A percentile compares a stretch with the other conserved stretches of the same genome.
These are phyloP conservation scores for Lepidothrix coronata DNA, from an alignment of 2,113 vertebrate genomes.

Conservation along the genomic window DNA sequence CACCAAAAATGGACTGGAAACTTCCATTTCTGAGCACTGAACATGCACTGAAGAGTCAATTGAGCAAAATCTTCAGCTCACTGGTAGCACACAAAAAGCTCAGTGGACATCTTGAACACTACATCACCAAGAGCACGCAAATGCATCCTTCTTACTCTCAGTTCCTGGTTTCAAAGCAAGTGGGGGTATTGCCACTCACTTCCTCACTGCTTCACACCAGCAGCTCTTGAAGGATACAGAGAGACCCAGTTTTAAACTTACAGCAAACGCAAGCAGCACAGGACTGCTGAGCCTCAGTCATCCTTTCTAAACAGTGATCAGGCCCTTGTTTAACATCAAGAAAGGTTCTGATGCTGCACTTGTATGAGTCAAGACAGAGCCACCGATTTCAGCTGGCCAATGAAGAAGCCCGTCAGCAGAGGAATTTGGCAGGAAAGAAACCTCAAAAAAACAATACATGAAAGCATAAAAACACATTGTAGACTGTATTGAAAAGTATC, in stretches of 20 bases:
- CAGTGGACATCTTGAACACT: neutral
- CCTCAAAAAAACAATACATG: neutral
- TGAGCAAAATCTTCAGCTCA: neutral
- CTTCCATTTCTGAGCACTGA: neutral
- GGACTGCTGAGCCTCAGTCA: neutral
- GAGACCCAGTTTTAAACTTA: neutral
- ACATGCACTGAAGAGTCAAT: neutral
- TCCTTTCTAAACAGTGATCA: neutral
- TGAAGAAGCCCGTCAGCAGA: neutral
- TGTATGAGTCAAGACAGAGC: neutral
- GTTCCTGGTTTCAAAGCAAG: neutral
- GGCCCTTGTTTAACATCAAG: neutral
- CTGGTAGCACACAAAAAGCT: neutral
- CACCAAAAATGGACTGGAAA: neutral
- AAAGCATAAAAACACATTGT: neutral
- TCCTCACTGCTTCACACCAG: neutral
- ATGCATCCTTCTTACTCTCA: neutral
- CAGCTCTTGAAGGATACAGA: neutral
- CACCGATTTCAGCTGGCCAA: neutral
- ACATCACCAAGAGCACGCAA: neutral
- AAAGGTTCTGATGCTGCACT: neutral
- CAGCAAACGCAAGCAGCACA: neutral
- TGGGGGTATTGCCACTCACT: neutral
- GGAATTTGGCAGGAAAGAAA: fast-evolving
- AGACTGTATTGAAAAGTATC: neutral